A percentile compares a stretch with the other conserved stretches of the same genome.
These are phyloP conservation scores for Xiphorhynchus erythropygius DNA, from an alignment of 2,797 vertebrate genomes.

Conservation along the genomic window DNA sequence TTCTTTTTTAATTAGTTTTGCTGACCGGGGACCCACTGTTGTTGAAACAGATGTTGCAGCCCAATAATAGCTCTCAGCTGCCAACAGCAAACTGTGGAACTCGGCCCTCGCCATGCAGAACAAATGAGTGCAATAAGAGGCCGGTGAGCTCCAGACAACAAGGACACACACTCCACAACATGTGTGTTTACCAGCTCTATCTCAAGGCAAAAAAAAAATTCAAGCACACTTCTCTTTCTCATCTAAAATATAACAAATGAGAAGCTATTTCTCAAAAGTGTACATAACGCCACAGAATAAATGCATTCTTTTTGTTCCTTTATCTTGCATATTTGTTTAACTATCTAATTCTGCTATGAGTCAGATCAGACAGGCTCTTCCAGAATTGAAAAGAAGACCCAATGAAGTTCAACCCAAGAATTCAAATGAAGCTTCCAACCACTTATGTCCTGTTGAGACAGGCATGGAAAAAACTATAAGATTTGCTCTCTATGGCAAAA, in stretches of 20 bases:
- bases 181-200: not conserved
- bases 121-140: conserved; percentile 53
- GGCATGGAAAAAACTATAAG: not conserved
- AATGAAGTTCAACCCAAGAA: not conserved
- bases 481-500: not conserved
- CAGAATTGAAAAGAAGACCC: not conserved
- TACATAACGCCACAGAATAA: not conserved
- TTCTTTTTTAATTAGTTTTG: conserved; percentile 77
- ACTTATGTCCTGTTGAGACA: not conserved
- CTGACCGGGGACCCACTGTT: conserved; percentile 69
- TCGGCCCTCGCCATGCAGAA: conserved; percentile 54
- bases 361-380: not conserved
- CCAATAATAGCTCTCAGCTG: conserved; percentile 78
- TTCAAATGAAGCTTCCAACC: not conserved
- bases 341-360: not conserved
- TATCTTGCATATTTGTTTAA: not conserved
- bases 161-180: not conserved
- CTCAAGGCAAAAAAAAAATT: not conserved
- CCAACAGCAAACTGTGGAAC: conserved; percentile 68
- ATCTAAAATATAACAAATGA: not conserved
- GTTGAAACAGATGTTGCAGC: conserved; percentile 77
- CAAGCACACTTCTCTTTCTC: not conserved
- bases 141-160: not conserved
- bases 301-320: not conserved
- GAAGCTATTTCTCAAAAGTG: not conserved